Evolutionary conservation across 2,888 invertebrate species (phyloP).

Genomic region (Plusia festucae): DNA sequence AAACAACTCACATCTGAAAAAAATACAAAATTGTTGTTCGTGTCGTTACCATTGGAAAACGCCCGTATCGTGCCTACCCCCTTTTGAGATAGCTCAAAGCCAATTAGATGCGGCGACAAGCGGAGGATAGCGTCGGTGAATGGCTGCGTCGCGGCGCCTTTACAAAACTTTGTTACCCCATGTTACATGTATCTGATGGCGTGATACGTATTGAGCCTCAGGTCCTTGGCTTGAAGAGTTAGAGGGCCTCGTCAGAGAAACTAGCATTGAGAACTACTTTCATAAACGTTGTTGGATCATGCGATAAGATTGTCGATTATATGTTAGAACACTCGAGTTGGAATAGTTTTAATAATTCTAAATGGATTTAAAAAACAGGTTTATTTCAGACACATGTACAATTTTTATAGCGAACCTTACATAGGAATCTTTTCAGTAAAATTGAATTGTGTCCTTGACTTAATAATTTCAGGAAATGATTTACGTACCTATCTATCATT

Average conservation of each 20-base stretch:
- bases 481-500: too few species aligned
- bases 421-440: too few species aligned
- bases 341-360: too few species aligned
- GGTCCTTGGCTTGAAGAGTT: constrained; percentile 1
- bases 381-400: too few species aligned
- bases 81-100: constrained; percentile 86
- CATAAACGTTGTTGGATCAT: background rate
- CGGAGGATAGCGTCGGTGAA: constrained; percentile 68
- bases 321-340: background rate
- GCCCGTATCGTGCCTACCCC: constrained; percentile 69
- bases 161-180: constrained; percentile 66
- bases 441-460: too few species aligned
- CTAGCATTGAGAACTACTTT: background rate
- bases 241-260: background rate
- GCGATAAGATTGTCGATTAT: background rate
- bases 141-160: constrained; percentile 63
- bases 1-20: background rate
- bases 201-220: constrained; percentile 32
- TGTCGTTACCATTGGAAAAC: constrained; percentile 65
- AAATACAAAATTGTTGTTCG: background rate
- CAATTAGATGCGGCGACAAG: constrained; percentile 86
- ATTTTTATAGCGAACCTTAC: too few species aligned
- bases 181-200: constrained; percentile 51
- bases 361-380: too few species aligned
- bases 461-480: too few species aligned